These are phyloP conservation scores for Coluber constrictor DNA, from an alignment of 2,797 vertebrate genomes.

Conservation along the genomic window DNA sequence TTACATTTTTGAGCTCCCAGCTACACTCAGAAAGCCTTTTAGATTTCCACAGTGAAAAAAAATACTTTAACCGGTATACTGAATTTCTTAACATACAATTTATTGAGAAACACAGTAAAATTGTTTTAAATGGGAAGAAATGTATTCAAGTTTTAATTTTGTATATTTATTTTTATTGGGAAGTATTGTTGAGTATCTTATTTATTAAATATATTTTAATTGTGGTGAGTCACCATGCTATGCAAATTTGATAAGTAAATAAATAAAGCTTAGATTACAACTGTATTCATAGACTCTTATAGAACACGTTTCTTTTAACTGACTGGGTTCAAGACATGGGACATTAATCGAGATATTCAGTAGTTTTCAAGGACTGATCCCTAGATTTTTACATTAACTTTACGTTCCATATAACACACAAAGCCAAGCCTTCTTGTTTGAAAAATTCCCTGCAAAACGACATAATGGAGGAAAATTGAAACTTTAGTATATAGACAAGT, in stretches of 20 bases:
- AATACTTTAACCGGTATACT: slow-evolving; percentile 29
- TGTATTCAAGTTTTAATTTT: not conserved
- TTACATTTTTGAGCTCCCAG: not conserved
- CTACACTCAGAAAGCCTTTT: slow-evolving; percentile 25
- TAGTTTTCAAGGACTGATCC: slow-evolving; percentile 61
- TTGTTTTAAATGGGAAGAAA: not conserved
- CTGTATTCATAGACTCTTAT: slow-evolving; percentile 52
- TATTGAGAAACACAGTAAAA: not conserved
- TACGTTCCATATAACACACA: slow-evolving; percentile 82
- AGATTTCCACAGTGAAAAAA: not conserved
- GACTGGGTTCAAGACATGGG: slow-evolving; percentile 33
- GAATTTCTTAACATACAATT: slow-evolving; percentile 36
- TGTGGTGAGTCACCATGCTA: not conserved
- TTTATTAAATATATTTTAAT: not conserved
- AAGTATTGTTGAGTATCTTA: not conserved
- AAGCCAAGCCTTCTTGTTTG: slow-evolving; percentile 82
- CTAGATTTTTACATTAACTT: slow-evolving; percentile 63
- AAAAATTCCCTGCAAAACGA: slow-evolving; percentile 77
- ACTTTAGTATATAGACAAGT: slow-evolving; percentile 47
- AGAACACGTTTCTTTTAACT: slow-evolving; percentile 23
- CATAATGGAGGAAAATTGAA: slow-evolving; percentile 68
- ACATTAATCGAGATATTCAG: slow-evolving; percentile 49
- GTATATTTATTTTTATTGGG: not conserved
- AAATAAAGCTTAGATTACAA: slow-evolving; percentile 21
- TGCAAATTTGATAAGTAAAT: not conserved